phyloP scores from a whole-genome alignment of 2,888 invertebrate genomes.

The Gandaritis pyraliata region DNA sequence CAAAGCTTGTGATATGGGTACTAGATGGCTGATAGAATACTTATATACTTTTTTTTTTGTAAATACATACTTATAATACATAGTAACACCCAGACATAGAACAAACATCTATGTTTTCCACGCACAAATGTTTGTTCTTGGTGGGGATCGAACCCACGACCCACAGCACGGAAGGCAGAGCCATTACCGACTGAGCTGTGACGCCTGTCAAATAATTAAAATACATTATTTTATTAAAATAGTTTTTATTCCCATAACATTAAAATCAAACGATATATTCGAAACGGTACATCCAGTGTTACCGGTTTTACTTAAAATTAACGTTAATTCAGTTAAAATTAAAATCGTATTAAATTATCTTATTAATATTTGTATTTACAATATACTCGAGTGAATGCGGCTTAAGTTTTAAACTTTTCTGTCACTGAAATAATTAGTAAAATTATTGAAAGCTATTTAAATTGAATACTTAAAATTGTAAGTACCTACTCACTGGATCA shows the following conservation, averaged over 20 bases:
- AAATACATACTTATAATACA: too few species aligned
- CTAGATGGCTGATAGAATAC: too few species aligned
- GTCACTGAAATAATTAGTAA: constrained; percentile 7
- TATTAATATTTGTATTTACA: constrained; percentile 15
- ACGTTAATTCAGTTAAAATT: constrained; percentile 2
- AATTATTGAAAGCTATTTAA: constrained; percentile 11
- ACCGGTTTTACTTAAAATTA: constrained; percentile 22
- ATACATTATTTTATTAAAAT: constrained; percentile 3
- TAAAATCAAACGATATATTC: constrained; percentile 13
- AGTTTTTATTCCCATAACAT: constrained; percentile 18
- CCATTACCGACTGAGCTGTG: too few species aligned
- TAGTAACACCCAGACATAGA: too few species aligned
- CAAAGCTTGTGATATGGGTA: too few species aligned
- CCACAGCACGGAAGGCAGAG: too few species aligned
- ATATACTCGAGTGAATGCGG: constrained; percentile 5
- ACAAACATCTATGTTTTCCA: too few species aligned
- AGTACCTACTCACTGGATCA: background rate
- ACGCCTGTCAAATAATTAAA: background rate
- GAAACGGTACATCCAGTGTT: constrained; percentile 35
- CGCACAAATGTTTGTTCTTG: too few species aligned
- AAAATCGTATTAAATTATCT: background rate
- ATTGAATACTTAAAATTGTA: constrained; percentile 6
- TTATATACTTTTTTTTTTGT: too few species aligned
- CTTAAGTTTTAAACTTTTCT: constrained; percentile 13
- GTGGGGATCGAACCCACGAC: too few species aligned